Evolutionary conservation across 2,113 vertebrate genomes (phyloP), one percentile per base, ranked within the genome.

Genomic region (Rostratula benghalensis): DNA sequence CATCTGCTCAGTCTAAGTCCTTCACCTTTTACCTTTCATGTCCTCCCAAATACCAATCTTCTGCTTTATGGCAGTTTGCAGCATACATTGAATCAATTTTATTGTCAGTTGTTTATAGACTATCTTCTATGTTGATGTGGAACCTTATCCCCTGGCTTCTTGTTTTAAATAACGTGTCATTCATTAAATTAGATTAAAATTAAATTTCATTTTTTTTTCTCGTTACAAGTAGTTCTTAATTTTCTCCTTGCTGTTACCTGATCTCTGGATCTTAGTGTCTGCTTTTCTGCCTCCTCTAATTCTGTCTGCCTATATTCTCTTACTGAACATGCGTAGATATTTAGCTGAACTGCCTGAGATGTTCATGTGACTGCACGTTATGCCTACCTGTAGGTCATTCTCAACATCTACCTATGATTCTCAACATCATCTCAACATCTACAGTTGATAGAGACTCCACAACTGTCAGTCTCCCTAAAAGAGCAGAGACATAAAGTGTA

Each of bases 361-460:
- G 54, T 43, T 65, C 3, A 27, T 53, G 19, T 61, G 37, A n/a
- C 23, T 22, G 35, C 30, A 61, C 13, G 8, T 56, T 75, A 46
- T 48, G 8, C 54, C 10, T 50, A 54, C 19, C 43, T 51, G 20
- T 27, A 60, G 0, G 0, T 39, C 46, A 14, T 83, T 87, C 41
- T 80, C 28, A 65, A 27, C 41, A 53, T 48, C 19, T 22, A 10
- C 27, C 16, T 22, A 3, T 65, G 33, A 24, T 33, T 76, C 33
- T 31, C 51, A 39, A 39, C 39, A 39, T 39, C 39, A 39, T 87
- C 35, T 80, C 28, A 65, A 27, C 41, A 53, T 48, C 19, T 22
- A 10, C 27, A 33, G 1, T 27, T 28, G 31, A 50, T 9, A 78
- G 37, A 50, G 23, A 12, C 19, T 75, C 43, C 28, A 24, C 46